A percentile compares a stretch with the other conserved stretches of the same genome.
Evolutionary conservation across 2,113 vertebrate genomes (phyloP).

Genomic region (Dipodomys stephensi): DNA sequence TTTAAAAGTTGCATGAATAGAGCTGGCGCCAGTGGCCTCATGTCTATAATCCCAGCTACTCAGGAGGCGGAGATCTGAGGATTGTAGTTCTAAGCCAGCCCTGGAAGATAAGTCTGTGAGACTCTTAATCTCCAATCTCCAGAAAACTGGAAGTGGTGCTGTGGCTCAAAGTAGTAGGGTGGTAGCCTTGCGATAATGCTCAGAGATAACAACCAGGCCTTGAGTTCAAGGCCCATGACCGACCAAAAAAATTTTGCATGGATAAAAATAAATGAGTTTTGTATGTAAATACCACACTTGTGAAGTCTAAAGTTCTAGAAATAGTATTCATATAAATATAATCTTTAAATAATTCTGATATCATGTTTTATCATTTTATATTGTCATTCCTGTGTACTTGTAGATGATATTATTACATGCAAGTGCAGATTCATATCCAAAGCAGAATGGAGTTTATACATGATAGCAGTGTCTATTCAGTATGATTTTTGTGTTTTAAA

Average conservation of each 20-base stretch:
- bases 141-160: too few species aligned
- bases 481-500: not conserved
- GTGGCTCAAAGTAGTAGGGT: too few species aligned
- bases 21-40: too few species aligned
- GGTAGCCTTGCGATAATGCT: too few species aligned
- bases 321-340: not conserved
- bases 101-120: too few species aligned
- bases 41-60: too few species aligned
- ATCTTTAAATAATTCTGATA: not conserved
- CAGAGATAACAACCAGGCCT: too few species aligned
- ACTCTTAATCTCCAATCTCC: too few species aligned
- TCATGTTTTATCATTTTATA: not conserved
- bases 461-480: not conserved
- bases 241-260: not conserved
- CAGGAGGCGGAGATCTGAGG: too few species aligned
- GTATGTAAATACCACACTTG: not conserved
- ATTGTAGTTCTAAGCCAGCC: too few species aligned
- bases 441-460: not conserved
- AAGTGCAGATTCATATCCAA: not conserved
- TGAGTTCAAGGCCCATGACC: too few species aligned
- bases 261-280: not conserved
- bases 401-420: not conserved
- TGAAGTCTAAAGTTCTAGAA: not conserved
- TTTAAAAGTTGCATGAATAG: not conserved
- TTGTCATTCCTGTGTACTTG: not conserved